A percentile compares a stretch with the other conserved stretches of the same genome.
phyloP scores from a whole-genome alignment of 2,797 vertebrate genomes.

The Sarcophilus harrisii region DNA sequence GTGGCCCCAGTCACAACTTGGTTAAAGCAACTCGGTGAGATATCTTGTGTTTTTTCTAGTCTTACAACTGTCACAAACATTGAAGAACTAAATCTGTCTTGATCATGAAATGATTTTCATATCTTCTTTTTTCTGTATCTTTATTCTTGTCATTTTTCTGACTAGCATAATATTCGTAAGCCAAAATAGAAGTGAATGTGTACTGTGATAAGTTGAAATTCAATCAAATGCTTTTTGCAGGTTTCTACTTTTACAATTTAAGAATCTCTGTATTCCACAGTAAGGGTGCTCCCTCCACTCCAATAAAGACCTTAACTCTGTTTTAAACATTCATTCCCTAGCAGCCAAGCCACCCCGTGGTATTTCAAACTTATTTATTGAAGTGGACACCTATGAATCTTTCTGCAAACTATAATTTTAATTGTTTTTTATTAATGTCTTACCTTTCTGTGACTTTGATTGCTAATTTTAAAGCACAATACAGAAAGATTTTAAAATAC shows the following conservation, averaged over 20 bases:
- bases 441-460: background rate
- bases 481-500: slow-evolving; percentile 24
- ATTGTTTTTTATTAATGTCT: slow-evolving; percentile 9
- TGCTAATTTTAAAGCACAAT: background rate
- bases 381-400: background rate
- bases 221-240: background rate
- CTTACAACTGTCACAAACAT: slow-evolving; percentile 24
- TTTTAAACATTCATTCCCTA: background rate
- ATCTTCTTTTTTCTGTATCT: slow-evolving; percentile 31
- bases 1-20: background rate
- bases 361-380: background rate
- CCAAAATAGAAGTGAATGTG: background rate
- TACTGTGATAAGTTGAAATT: background rate
- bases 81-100: slow-evolving; percentile 24
- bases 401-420: background rate
- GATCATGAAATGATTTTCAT: background rate
- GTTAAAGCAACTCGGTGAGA: background rate
- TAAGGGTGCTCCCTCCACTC: background rate
- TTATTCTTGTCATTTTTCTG: slow-evolving; percentile 28
- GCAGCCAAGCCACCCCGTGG: background rate
- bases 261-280: background rate
- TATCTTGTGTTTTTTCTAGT: background rate
- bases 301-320: background rate
- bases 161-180: background rate
- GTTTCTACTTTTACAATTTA: background rate